Evolutionary conservation across 2,797 vertebrate species (phyloP).

Genomic region (Eupleurogrammus muticus): DNA sequence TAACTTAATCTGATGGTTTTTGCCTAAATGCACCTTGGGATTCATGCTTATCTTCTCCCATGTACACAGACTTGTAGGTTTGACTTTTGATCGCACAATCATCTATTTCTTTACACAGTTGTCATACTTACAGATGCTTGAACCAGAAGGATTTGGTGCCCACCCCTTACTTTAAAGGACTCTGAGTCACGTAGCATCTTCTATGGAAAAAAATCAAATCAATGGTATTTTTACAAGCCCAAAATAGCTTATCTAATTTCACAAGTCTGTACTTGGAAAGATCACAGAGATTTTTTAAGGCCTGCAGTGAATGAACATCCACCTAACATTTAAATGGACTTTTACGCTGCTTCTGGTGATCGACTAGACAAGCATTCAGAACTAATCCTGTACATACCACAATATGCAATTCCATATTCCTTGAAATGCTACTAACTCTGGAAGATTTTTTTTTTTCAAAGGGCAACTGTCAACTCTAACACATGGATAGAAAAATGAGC

Average conservation of each 20-base stretch:
- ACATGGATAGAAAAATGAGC: not conserved
- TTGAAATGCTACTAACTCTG: not conserved
- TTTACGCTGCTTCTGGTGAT: not conserved
- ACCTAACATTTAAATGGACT: not conserved
- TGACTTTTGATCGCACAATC: not conserved
- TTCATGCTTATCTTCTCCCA: no score
- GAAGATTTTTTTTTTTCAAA: not conserved
- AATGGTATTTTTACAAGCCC: not conserved
- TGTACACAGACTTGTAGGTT: no score
- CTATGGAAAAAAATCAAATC: not conserved
- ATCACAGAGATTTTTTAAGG: slow-evolving; percentile 2
- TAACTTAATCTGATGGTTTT: no score
- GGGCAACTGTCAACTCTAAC: not conserved
- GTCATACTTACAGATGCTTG: no score
- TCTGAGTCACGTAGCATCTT: not conserved
- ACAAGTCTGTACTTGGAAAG: not conserved
- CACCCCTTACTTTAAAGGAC: not conserved
- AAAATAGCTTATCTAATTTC: not conserved
- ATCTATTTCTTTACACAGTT: no score
- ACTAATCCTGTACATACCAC: slow-evolving; percentile 6
- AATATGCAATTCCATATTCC: not conserved
- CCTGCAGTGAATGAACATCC: not conserved
- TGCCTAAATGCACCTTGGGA: no score
- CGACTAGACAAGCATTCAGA: not conserved
- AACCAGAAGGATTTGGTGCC: not conserved